Conservation (phyloP, 2,797 vertebrate genomes). For the Fringilla coelebs region DNA sequence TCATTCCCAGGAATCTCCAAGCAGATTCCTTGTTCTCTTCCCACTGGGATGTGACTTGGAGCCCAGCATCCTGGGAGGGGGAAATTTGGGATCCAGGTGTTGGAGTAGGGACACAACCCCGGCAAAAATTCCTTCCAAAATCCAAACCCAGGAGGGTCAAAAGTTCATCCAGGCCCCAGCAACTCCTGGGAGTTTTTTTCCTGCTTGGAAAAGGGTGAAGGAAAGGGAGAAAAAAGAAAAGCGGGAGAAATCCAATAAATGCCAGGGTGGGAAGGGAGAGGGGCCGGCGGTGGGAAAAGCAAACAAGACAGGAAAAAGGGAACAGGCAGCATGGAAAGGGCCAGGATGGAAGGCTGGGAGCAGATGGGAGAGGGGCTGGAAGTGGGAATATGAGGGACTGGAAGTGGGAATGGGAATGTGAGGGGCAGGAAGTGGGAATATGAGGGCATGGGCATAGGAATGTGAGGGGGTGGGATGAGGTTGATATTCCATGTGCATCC, state of each 20-base stretch:
- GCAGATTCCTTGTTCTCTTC: not conserved
- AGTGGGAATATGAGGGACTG: not conserved
- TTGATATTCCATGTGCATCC: not conserved
- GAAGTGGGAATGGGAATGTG: not conserved
- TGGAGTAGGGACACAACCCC: not conserved
- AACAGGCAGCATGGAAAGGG: not conserved
- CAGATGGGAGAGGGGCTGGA: not conserved
- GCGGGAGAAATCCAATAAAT: constrained; percentile 53
- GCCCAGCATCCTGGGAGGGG: rapidly evolving
- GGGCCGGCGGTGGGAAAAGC: constrained; percentile 41
- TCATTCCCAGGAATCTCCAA: rapidly evolving
- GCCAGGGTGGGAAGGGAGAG: constrained; percentile 23
- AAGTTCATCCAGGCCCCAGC: not conserved
- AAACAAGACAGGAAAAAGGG: not conserved
- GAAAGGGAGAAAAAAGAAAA: constrained; percentile 28
- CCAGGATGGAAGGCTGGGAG: not conserved
- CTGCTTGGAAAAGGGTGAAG: constrained; percentile 11
- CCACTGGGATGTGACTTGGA: not conserved
- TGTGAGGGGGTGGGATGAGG: not conserved
- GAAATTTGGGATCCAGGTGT: not conserved
- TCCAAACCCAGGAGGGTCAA: constrained; percentile 14
- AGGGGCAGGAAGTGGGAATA: not conserved
- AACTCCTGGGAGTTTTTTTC: not conserved
- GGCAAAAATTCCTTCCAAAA: not conserved
- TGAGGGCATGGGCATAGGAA: not conserved